Evolutionary conservation across 2,113 vertebrate species (phyloP).

Genomic region (Planiliza haematocheilus): DNA sequence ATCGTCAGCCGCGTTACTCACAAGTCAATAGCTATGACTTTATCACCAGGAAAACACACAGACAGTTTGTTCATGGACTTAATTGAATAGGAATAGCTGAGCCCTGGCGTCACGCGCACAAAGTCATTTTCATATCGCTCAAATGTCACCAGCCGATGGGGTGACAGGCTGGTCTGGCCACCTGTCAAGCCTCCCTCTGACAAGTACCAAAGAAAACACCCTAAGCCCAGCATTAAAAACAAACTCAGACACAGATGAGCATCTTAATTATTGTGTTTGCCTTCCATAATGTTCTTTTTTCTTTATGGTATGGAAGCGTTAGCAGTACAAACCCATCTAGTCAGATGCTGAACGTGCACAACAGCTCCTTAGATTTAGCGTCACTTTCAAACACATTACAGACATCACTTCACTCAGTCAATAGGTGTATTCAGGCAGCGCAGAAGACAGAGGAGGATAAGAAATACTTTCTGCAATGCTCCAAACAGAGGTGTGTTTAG

Average conservation of each 20-base stretch:
- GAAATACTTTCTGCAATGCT: conserved; percentile 39
- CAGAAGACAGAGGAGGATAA: conserved; percentile 31
- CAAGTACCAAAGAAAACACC: conserved; percentile 41
- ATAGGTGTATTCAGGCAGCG: conserved; percentile 34
- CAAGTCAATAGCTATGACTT: conserved; percentile 79
- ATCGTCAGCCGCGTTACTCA: conserved; percentile 66
- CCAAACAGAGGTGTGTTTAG: conserved; percentile 40
- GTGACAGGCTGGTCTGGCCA: conserved; percentile 72
- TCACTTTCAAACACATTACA: conserved; percentile 26
- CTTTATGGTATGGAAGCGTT: neutral
- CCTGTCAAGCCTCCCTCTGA: conserved; percentile 63
- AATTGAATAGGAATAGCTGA: conserved; percentile 75
- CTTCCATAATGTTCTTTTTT: conserved; percentile 1
- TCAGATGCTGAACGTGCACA: conserved; percentile 7
- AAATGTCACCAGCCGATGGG: conserved; percentile 72
- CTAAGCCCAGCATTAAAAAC: conserved; percentile 26
- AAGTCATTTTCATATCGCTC: conserved; percentile 77
- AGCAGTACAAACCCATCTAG: neutral
- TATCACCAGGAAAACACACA: conserved; percentile 80
- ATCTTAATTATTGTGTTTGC: conserved; percentile 15
- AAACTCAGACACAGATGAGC: conserved; percentile 4
- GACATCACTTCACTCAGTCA: conserved; percentile 53
- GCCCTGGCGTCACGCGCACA: conserved; percentile 54
- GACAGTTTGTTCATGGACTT: conserved; percentile 75
- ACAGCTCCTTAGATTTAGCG: conserved; percentile 2